Evolutionary conservation across 92 coral and sea anemone genomes (phyloP), one percentile per base, ranked within the genome.

Genomic region (Hydrozoanthus gracilis): DNA sequence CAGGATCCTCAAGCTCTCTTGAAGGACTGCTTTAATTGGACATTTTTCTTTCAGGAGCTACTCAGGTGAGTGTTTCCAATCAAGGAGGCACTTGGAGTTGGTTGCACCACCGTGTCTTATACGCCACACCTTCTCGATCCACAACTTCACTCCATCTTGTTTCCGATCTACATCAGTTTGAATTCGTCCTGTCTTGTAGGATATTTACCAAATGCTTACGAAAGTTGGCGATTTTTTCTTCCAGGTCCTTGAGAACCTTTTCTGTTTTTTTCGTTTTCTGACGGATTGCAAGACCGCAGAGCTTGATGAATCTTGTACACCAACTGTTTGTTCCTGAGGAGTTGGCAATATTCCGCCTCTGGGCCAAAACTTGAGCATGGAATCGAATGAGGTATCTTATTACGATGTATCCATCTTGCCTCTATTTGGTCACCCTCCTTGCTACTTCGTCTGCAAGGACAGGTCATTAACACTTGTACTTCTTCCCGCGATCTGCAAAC

Each of bases 221-320:
- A 73, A 88, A 83, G 68, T 69, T 79, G 13, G 27, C 75, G 44
- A 75, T 88, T 56, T 83, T 88, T 35, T 88, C 76, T 55, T 88
- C 91, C 16, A 83, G 79, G 71, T 88, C 88, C 1, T 78, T 65
- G 5, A 65, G 87, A 27, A 79, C 87, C 56, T 86, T 89, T 74
- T 89, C 83, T 5, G 92, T 79, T 6, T 78, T 89, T 75, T 86
- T 89, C 7, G 86, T 85, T 44, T 79, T 80, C 84, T 88, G 88
- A 67, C 61, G 87, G 54, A 88, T 73, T 14, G 68, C 91, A 50
- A 88, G 78, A 45, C 66, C 69, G 71, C 70, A 51, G 68, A 78
- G 44, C 48, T 60, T 73, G 79, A 90, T 10, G 82, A 85, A 85
- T 62, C 87, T 60, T 51, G 71, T 67, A 48, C 84, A 68, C 89